A percentile compares a stretch with the other conserved stretches of the same genome.
Evolutionary conservation across 35 echinoderm and acorn worm genomes (phyloP).

Genomic region (Patiria miniata): DNA sequence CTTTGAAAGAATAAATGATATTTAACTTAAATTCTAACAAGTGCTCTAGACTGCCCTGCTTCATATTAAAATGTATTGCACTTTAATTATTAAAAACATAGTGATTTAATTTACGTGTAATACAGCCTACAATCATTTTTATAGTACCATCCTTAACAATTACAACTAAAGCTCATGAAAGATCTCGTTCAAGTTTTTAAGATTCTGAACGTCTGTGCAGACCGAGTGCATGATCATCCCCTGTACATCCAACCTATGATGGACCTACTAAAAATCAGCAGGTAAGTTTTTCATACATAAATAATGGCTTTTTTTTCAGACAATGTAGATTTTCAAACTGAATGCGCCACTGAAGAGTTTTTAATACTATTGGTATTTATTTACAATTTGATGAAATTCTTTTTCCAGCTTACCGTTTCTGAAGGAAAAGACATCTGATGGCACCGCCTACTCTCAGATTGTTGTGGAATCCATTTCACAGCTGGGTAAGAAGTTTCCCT

Average conservation of each 20-base stretch:
- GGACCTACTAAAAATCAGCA: slow-evolving; percentile 70
- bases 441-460: slow-evolving; percentile 85
- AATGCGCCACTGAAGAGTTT: background rate
- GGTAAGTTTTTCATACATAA: background rate
- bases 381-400: background rate
- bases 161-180: slow-evolving; percentile 73
- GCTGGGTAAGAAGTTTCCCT: slow-evolving; percentile 62
- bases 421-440: slow-evolving; percentile 96
- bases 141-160: background rate
- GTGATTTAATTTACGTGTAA: background rate
- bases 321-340: too few species aligned
- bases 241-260: slow-evolving; percentile 83
- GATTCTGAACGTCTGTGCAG: slow-evolving; percentile 94
- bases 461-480: slow-evolving; percentile 94
- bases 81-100: background rate
- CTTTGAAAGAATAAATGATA: background rate
- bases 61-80: background rate
- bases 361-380: background rate
- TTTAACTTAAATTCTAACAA: background rate
- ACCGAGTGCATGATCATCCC: slow-evolving; percentile 64
- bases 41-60: background rate
- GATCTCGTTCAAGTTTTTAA: slow-evolving; percentile 98
- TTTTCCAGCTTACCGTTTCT: slow-evolving; percentile 86
- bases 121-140: background rate
- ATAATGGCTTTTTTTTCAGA: too few species aligned